These are phyloP conservation scores for Spinus olivaceus DNA, from an alignment of 2,797 vertebrate species.

Conservation along the genomic window DNA sequence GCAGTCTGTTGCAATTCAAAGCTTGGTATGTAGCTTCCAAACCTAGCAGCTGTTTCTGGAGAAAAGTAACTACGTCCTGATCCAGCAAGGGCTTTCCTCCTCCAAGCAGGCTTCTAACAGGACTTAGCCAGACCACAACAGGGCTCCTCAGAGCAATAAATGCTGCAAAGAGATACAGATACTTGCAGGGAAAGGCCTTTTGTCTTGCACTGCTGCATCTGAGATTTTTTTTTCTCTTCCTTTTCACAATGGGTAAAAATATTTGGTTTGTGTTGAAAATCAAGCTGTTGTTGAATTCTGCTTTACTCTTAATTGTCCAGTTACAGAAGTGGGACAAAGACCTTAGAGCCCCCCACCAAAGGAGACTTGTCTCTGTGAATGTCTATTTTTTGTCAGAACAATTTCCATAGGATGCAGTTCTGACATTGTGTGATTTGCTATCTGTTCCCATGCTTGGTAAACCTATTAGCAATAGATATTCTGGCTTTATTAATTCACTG, in stretches of 20 bases:
- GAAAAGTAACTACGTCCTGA: neutral
- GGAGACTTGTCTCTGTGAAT: neutral
- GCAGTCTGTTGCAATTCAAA: neutral
- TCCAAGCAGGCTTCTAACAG: neutral
- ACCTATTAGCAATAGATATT: neutral
- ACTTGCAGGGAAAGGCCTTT: constrained; percentile 7
- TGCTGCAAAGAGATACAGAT: neutral
- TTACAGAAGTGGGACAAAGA: neutral
- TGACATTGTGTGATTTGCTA: neutral
- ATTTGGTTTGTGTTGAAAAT: neutral
- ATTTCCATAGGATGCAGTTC: neutral
- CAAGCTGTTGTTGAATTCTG: neutral
- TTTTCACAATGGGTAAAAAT: neutral
- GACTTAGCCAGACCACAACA: neutral
- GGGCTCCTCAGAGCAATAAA: neutral
- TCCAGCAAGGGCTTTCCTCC: neutral
- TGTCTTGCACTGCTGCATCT: constrained; percentile 5
- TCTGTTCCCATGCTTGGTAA: neutral
- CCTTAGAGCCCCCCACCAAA: neutral
- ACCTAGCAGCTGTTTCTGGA: neutral
- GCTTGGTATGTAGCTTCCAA: neutral
- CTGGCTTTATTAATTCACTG: neutral
- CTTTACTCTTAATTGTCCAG: neutral
- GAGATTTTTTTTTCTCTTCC: neutral
- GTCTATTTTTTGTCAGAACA: neutral